Percentiles rank a stretch among this genome's conserved stretches.
These are phyloP conservation scores for Agonopterix subpropinquella DNA, from an alignment of 2,888 invertebrate species.

Conservation along the genomic window DNA sequence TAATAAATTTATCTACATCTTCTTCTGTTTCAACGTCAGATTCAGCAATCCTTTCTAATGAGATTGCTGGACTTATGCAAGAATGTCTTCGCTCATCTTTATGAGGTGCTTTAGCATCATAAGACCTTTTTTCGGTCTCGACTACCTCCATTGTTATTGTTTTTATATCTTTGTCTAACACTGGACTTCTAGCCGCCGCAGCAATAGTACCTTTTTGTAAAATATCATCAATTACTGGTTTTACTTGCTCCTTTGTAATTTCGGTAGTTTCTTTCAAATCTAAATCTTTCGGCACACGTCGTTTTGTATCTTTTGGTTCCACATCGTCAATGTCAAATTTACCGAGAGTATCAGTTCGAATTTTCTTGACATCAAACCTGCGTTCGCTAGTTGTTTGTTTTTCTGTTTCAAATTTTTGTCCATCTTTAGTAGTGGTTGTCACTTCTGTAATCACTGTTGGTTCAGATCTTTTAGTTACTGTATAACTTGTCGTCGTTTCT, in stretches of 20 bases:
- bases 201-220: conserved; percentile 57
- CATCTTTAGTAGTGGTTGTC: conserved; percentile 23
- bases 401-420: conserved; percentile 22
- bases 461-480: conserved; percentile 25
- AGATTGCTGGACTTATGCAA: conserved; percentile 66
- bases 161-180: conserved; percentile 58
- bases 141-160: conserved; percentile 49
- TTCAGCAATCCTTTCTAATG: conserved; percentile 64
- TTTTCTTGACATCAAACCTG: conserved; percentile 62
- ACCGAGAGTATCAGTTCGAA: conserved; percentile 57
- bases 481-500: conserved; percentile 34
- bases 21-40: conserved; percentile 66
- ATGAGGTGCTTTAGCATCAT: conserved; percentile 63
- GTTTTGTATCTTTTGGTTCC: conserved; percentile 32
- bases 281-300: conserved; percentile 37
- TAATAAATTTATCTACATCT: conserved; percentile 32
- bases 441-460: conserved; percentile 23
- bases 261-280: conserved; percentile 40
- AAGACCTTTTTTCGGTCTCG: conserved; percentile 60
- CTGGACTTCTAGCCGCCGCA: conserved; percentile 51
- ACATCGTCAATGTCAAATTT: conserved; percentile 47
- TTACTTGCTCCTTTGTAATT: conserved; percentile 60
- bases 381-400: conserved; percentile 22
- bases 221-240: conserved; percentile 63
- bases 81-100: conserved; percentile 67